A percentile compares a stretch with the other conserved stretches of the same genome.
These are phyloP conservation scores for Solea senegalensis DNA, from an alignment of 2,113 vertebrate genomes.

Conservation along the genomic window DNA sequence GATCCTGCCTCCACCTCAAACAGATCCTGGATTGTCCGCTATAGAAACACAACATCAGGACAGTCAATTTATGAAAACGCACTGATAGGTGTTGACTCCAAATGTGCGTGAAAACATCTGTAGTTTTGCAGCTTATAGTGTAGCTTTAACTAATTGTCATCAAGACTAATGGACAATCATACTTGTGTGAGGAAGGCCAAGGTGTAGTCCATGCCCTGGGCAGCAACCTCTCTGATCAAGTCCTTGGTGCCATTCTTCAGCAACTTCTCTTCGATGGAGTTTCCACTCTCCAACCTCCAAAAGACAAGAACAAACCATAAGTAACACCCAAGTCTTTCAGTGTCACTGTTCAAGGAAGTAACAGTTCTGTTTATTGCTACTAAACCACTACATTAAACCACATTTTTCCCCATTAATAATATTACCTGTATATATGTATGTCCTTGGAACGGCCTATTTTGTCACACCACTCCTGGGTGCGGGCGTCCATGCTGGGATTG, in stretches of 20 bases:
- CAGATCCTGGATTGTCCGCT: constrained; percentile 94
- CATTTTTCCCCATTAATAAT: neutral
- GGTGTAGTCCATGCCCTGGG: constrained; percentile 92
- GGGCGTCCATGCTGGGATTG: constrained; percentile 92
- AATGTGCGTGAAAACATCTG: neutral
- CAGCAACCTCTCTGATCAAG: constrained; percentile 93
- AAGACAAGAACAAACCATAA: neutral
- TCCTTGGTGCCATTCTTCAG: constrained; percentile 94
- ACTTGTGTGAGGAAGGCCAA: constrained; percentile 95
- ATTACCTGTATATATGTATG: constrained; percentile 94
- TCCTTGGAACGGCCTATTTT: constrained; percentile 93
- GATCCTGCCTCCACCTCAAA: constrained; percentile 92
- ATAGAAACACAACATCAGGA: constrained; percentile 7
- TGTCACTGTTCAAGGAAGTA: neutral
- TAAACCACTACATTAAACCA: neutral
- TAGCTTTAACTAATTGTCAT: neutral
- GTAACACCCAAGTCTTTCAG: neutral
- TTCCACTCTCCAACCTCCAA: constrained; percentile 89
- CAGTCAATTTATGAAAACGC: neutral
- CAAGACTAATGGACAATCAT: constrained; percentile 1
- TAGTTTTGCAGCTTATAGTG: neutral
- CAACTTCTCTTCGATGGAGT: constrained; percentile 94
- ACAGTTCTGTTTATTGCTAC: too few species aligned
- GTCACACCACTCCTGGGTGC: constrained; percentile 94
- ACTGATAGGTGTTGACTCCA: neutral